A percentile compares a stretch with the other conserved stretches of the same genome.
Evolutionary conservation across 2,797 vertebrate genomes (phyloP).

Genomic region (Pelodytes ibericus): DNA sequence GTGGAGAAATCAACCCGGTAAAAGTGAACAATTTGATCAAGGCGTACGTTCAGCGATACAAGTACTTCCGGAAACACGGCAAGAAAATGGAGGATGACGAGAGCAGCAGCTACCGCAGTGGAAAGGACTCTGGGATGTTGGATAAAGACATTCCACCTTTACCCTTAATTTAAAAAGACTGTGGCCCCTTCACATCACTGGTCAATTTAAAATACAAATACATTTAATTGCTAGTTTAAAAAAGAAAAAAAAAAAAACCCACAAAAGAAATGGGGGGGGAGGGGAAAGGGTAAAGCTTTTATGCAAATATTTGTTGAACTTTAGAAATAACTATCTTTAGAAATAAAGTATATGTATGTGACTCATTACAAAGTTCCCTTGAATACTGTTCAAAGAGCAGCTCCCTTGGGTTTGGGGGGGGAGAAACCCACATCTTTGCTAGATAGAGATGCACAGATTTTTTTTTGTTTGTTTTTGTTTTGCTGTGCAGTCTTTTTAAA

Average conservation of each 20-base stretch:
- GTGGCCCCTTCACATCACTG: neutral
- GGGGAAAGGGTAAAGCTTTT: constrained; percentile 31
- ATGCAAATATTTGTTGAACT: constrained; percentile 52
- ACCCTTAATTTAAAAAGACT: constrained; percentile 65
- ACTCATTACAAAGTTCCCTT: constrained; percentile 14
- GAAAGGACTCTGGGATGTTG: constrained; percentile 64
- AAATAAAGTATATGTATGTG: constrained; percentile 43
- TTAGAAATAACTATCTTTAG: constrained; percentile 47
- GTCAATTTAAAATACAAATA: constrained; percentile 14
- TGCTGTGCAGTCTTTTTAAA: constrained; percentile 41
- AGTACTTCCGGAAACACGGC: constrained; percentile 90
- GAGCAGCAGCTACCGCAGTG: constrained; percentile 55
- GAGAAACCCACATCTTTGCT: constrained; percentile 8
- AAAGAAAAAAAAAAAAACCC: constrained; percentile 25
- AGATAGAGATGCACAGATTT: constrained; percentile 8
- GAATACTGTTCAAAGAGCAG: constrained; percentile 9
- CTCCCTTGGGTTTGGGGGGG: neutral
- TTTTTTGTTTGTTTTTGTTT: neutral
- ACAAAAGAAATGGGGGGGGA: neutral
- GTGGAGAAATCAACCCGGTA: constrained; percentile 93
- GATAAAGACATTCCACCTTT: constrained; percentile 67
- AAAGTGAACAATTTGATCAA: constrained; percentile 92
- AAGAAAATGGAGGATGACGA: constrained; percentile 82
- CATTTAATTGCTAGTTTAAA: constrained; percentile 28
- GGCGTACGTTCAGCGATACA: constrained; percentile 91